Percentiles rank a stretch among this genome's conserved stretches.
Conservation (phyloP, 2,113 vertebrate species). For the Copsychus sechellarum region DNA sequence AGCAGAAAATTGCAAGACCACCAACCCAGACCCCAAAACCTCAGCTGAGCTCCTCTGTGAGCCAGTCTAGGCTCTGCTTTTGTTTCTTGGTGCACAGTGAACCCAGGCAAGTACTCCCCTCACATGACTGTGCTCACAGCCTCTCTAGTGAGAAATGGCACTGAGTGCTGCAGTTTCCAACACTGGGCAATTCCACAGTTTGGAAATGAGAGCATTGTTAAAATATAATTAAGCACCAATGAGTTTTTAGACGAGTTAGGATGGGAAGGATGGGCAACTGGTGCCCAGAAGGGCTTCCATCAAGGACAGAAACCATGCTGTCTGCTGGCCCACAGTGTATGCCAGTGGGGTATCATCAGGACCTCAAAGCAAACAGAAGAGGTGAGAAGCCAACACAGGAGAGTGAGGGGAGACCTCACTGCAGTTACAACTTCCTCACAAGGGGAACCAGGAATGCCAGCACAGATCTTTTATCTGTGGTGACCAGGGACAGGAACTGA, state of each 20-base stretch:
- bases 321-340: accelerated
- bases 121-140: accelerated
- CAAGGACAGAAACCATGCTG: background rate
- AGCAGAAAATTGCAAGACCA: background rate
- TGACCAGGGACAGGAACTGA: background rate
- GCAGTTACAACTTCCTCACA: background rate
- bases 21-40: background rate
- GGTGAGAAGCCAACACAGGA: background rate
- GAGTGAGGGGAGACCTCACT: background rate
- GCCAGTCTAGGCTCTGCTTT: background rate
- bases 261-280: accelerated
- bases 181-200: background rate
- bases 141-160: accelerated
- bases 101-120: too few species aligned
- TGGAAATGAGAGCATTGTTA: accelerated
- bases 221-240: background rate
- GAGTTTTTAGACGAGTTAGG: background rate
- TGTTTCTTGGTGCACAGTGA: background rate
- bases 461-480: background rate
- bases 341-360: background rate
- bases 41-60: background rate
- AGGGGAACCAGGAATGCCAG: background rate
- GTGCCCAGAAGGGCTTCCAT: background rate
- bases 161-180: background rate
- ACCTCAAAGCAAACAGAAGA: background rate